Conservation (phyloP, 2,888 invertebrate species). For the Falcaria lacertinaria region DNA sequence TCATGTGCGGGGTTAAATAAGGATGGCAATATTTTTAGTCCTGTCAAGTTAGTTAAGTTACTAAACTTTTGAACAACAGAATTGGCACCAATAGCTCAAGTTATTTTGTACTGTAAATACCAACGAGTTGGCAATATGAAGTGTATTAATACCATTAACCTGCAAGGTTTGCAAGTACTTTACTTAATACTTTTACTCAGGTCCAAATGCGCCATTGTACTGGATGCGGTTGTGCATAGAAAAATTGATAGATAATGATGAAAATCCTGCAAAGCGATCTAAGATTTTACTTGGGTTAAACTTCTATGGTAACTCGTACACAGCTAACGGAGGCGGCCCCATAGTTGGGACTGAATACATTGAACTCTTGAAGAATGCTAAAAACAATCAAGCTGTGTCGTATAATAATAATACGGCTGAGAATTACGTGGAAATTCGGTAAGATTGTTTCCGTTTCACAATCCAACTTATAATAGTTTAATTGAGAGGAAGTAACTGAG, state of each 20-base stretch:
- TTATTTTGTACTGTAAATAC: no score
- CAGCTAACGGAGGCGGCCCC: slow-evolving; percentile 89
- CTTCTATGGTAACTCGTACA: slow-evolving; percentile 95
- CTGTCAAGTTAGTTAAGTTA: no score
- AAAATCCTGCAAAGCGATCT: slow-evolving; percentile 78
- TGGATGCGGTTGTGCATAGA: slow-evolving; percentile 91
- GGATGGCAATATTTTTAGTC: no score
- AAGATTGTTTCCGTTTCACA: no score
- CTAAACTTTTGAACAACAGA: no score
- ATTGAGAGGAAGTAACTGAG: no score
- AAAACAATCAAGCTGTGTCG: slow-evolving; percentile 83
- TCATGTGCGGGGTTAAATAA: no score
- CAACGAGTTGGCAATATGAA: no score
- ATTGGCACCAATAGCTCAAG: no score
- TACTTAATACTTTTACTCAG: slow-evolving; percentile 49
- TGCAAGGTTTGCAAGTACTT: background rate
- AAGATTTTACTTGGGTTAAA: slow-evolving; percentile 95
- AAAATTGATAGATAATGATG: slow-evolving; percentile 82
- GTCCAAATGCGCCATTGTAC: slow-evolving; percentile 92
- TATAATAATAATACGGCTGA: slow-evolving; percentile 90
- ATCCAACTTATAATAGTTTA: no score
- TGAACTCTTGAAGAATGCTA: slow-evolving; percentile 85
- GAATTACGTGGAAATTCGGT: slow-evolving; percentile 93
- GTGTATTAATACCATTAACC: background rate
- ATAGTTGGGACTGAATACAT: slow-evolving; percentile 90